Evolutionary conservation across 2,888 invertebrate genomes (phyloP), one percentile per base, ranked within the genome.

Genomic region (Calephelis perditalis): DNA sequence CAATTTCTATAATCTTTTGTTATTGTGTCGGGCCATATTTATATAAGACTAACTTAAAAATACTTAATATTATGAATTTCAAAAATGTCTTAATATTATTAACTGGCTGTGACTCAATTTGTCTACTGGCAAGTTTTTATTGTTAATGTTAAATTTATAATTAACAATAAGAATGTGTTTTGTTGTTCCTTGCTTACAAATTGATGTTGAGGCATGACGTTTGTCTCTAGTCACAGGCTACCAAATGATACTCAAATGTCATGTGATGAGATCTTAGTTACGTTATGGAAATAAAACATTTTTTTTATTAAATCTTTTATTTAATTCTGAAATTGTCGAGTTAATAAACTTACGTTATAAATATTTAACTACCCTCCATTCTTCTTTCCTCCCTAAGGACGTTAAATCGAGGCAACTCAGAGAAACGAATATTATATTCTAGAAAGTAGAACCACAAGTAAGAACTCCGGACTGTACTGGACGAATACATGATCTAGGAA

Each of bases 91-190:
- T 71, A 69, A 68, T 67, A 62, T 65, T 56, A 68, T 69, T 68
- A 68, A 68, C 67, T 69, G 71, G 68, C 71, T 73, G 73, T 73
- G 71, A 70, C 68, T 65, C 62, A 62, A 63, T 62, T 69, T 63
- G 58, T 65, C 60, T 65, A 59, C 55, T 63, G 63, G 62, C 61
- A 64, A 66, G 60, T 62, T 45, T 64, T 62, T 66, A 62, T 67
- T 67, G 65, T 64, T 65, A 63, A 65, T 66, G 60, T 67, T 46
- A 4, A 4, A 5, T 40, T 40, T 5, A 40, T 40, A 40, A 40
- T 40, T 63, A 61, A 56, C 62, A 57, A 58, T 63, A 62, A 61
- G 57, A 47, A 45, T 59, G 56, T 56, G 26, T 61, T 54, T 26
- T 56, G 64, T 61, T 62, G 63, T 65, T 69, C 62, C 62, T 68